A percentile compares a stretch with the other conserved stretches of the same genome.
phyloP scores from a whole-genome alignment of 2,888 invertebrate species.

The Drosophila acutilabella region DNA sequence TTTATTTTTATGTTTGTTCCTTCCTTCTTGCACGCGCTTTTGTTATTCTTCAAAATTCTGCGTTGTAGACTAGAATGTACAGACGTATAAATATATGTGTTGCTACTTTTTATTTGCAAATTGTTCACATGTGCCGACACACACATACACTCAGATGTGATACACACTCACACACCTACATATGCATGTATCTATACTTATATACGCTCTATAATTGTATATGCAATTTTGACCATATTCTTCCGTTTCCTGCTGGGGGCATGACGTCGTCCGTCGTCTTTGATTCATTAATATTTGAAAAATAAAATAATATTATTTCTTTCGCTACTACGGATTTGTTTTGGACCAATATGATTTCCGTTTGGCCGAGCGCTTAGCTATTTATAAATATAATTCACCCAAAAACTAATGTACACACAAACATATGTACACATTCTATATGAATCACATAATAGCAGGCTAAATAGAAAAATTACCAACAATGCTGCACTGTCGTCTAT shows the following conservation, averaged over 20 bases:
- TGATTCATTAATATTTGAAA: constrained; percentile 16
- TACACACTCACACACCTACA: constrained; percentile 15
- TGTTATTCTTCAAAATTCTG: constrained; percentile 45
- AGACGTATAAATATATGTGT: constrained; percentile 15
- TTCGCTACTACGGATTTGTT: constrained; percentile 31
- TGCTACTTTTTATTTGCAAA: constrained; percentile 33
- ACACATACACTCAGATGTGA: constrained; percentile 5
- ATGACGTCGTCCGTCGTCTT: constrained; percentile 68
- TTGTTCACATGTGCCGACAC: constrained; percentile 46
- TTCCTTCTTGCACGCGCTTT: constrained; percentile 53
- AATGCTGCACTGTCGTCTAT: constrained; percentile 10
- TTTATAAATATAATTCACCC: constrained; percentile 73
- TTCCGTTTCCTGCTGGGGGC: constrained; percentile 64
- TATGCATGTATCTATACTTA: constrained; percentile 25
- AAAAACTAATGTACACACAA: constrained; percentile 29
- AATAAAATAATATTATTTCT: constrained; percentile 58
- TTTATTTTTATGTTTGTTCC: constrained; percentile 54
- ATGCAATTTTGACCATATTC: constrained; percentile 36
- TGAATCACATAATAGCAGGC: constrained; percentile 76
- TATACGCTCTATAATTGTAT: constrained; percentile 24
- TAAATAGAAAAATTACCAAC: constrained; percentile 50
- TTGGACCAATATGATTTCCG: constrained; percentile 74
- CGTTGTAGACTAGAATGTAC: constrained; percentile 22
- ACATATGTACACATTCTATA: constrained; percentile 57
- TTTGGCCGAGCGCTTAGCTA: constrained; percentile 59